Conservation (phyloP, 2,797 vertebrate genomes). For the Pogoniulus pusillus region DNA sequence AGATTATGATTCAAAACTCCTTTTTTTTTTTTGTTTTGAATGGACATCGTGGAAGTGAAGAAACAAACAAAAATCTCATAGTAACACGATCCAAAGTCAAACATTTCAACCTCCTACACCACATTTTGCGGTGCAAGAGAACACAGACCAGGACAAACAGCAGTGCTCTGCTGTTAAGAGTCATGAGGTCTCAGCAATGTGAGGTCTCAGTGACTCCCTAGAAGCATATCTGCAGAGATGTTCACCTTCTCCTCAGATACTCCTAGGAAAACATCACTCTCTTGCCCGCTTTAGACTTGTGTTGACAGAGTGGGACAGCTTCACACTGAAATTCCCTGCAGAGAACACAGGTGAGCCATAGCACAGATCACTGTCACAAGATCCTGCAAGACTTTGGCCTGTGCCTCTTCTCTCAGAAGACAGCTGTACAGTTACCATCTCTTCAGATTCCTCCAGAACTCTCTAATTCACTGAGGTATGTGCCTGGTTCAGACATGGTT, state of each 20-base stretch:
- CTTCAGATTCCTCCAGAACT: constrained; percentile 13
- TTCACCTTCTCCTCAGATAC: background rate
- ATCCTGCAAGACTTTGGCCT: background rate
- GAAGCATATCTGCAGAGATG: background rate
- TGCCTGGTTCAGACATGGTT: background rate
- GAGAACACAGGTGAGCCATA: background rate
- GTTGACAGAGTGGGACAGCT: background rate
- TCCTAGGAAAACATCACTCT: background rate
- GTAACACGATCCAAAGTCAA: background rate
- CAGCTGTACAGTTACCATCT: background rate
- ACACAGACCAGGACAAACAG: background rate
- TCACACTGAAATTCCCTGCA: background rate
- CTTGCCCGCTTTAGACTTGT: background rate
- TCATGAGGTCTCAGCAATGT: background rate
- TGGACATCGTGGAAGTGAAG: background rate
- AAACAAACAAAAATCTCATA: background rate
- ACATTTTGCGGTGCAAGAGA: background rate
- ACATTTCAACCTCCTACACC: background rate
- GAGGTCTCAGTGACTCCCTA: background rate
- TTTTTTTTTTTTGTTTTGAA: background rate
- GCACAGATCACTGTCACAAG: background rate
- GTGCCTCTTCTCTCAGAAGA: constrained; percentile 9
- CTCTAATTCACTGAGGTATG: background rate
- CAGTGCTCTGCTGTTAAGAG: background rate
- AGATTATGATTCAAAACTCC: background rate